Evolutionary conservation across 2,888 invertebrate genomes (phyloP).

Genomic region (Phorcus lineatus): DNA sequence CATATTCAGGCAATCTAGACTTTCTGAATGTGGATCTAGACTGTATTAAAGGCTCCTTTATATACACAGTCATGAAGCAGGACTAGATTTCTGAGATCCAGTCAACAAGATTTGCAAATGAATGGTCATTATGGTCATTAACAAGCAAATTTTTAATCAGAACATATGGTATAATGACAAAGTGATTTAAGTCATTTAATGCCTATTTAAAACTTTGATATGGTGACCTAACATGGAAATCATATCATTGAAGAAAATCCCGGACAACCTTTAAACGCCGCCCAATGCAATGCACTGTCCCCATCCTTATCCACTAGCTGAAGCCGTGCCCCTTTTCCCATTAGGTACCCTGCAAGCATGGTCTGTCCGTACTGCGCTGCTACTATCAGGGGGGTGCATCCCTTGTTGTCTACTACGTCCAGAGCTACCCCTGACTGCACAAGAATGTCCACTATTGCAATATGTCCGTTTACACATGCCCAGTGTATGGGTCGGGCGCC

Average conservation of each 20-base stretch:
- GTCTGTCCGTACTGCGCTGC: constrained; percentile 95
- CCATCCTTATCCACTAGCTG: constrained; percentile 93
- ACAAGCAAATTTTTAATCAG: no score
- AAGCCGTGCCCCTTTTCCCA: constrained; percentile 91
- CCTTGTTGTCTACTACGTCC: constrained; percentile 92
- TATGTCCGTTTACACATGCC: constrained; percentile 94
- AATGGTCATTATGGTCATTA: no score
- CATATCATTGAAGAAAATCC: no score
- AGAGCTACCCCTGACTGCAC: constrained; percentile 86
- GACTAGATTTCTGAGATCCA: no score
- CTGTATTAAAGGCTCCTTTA: no score
- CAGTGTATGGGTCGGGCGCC: constrained; percentile 94
- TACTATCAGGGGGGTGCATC: constrained; percentile 88
- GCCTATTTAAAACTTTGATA: neutral
- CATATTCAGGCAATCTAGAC: no score
- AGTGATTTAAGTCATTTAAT: neutral
- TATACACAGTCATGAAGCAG: no score
- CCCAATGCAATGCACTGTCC: constrained; percentile 95
- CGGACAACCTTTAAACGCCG: constrained; percentile 86
- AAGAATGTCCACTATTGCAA: constrained; percentile 87
- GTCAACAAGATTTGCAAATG: no score
- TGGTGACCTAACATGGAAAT: no score
- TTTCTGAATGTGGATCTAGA: no score
- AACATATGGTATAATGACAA: no score
- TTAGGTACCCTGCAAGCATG: constrained; percentile 90